These are phyloP conservation scores for Halocynthia roretzi DNA, from an alignment of 23 tunicate genomes.

Conservation along the genomic window DNA sequence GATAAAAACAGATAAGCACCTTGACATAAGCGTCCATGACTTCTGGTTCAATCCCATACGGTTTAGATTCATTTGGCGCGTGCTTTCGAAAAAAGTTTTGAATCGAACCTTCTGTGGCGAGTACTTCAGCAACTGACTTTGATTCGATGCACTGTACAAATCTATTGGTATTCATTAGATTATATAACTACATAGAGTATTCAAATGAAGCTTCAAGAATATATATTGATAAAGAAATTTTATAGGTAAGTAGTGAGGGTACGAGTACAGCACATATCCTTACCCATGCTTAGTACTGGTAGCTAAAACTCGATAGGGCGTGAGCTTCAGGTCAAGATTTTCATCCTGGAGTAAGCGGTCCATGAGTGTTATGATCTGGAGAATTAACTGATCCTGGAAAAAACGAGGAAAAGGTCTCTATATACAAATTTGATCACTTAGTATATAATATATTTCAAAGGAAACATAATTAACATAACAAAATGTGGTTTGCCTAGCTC, in stretches of 20 bases:
- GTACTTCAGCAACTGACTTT: conserved; percentile 69
- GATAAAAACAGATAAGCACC: conserved; percentile 18
- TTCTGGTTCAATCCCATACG: conserved; percentile 74
- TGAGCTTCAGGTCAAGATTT: conserved; percentile 88
- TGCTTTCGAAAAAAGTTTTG: conserved; percentile 79
- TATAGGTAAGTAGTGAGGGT: too few relatives aligned
- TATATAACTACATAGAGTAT: background rate
- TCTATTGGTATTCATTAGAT: conserved; percentile 8
- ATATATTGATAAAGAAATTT: background rate
- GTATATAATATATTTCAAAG: too few relatives aligned
- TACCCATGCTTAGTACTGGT: conserved; percentile 89
- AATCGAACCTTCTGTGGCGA: conserved; percentile 65
- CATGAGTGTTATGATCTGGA: conserved; percentile 95
- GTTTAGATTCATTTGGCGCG: conserved; percentile 46
- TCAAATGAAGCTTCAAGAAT: background rate
- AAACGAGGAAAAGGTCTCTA: background rate
- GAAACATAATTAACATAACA: too few relatives aligned
- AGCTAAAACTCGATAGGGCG: conserved; percentile 90
- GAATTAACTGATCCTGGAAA: conserved; percentile 83
- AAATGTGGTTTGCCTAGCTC: too few relatives aligned
- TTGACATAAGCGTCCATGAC: conserved; percentile 84
- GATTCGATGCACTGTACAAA: conserved; percentile 78
- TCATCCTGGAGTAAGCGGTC: conserved; percentile 86
- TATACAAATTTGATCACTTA: too few relatives aligned
- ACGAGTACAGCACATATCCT: background rate